Base-by-base conservation (phyloP, 2,113 vertebrate genomes). In the Menura novaehollandiae region DNA sequence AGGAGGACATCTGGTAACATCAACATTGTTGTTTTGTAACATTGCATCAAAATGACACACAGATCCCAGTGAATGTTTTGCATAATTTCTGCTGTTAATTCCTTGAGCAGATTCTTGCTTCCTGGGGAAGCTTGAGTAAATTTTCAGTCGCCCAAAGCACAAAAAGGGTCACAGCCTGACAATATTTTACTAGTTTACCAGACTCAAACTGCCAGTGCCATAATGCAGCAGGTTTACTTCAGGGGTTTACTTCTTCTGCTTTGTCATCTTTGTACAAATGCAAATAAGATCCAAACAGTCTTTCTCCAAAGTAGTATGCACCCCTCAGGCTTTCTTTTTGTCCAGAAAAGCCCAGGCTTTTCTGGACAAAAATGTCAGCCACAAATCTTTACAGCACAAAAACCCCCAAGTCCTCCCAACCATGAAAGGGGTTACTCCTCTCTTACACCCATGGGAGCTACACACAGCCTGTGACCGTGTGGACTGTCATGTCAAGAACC, bases 41-140 rank as follows among this genome's bases (percentile, higher is more conserved):
- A 82, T 35, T 72, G 33, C 19, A 21, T 75, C 13, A 41, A 88
- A 85, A 64, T 77, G 58, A 66, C 17, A 7, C 32, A 80, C 46
- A 76, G 23, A 76, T 58, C 15, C 39, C n/a, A 55, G 11, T 43
- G 24, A 88, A 73, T 27, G 12, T 17, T 88, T 84, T 73, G 39
- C 28, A 46, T 55, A 15, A 71, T 71, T 95, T 83, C 73, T 93
- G 59, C n/a, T 92, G 13, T 46, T 88, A 69, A 53, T 80, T 80
- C 49, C 37, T 92, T 60, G 35, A 81, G 49, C 30, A 46, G 35
- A 81, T 85, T 73, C 73, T 62, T 76, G 14, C 83, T 86, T 90
- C 43, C n/a, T 58, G 62, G 80, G 75, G 63, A 90, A 88, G 20
- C 22, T 33, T 1, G 4, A 53, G 19, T 43, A 88, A 62, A 74